Conservation (phyloP, 2,797 vertebrate genomes). For the Balearica regulorum region DNA sequence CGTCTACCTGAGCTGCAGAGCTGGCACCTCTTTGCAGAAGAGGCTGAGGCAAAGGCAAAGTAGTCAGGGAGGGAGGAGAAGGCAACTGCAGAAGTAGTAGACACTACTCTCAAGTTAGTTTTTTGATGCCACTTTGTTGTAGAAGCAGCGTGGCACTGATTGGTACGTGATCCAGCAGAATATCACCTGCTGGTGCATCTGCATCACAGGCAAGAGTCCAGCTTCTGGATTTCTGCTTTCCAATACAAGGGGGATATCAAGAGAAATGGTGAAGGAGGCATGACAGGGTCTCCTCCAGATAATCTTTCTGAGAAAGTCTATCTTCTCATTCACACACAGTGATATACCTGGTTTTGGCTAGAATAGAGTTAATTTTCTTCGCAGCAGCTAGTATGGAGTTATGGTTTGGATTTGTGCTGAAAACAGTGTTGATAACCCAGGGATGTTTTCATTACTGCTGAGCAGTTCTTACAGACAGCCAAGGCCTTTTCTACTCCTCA, state of each 20-base stretch:
- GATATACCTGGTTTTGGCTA: not conserved
- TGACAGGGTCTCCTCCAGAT: not conserved
- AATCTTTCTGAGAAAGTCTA: not conserved
- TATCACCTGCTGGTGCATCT: accelerated
- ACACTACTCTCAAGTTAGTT: not conserved
- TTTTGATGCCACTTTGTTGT: not conserved
- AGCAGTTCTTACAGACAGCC: too few relatives aligned
- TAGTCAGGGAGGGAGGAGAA: not conserved
- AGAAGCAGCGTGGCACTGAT: not conserved
- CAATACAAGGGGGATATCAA: not conserved
- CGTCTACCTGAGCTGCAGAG: not conserved
- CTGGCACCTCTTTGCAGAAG: not conserved
- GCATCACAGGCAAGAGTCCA: not conserved
- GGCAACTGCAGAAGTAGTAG: not conserved
- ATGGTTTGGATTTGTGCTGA: too few relatives aligned
- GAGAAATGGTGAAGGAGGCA: not conserved
- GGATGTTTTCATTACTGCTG: too few relatives aligned
- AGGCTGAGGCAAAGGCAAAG: not conserved
- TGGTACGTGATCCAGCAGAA: not conserved
- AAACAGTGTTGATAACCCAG: too few relatives aligned
- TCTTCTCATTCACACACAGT: not conserved
- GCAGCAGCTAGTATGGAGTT: too few relatives aligned
- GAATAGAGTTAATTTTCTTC: too few relatives aligned
- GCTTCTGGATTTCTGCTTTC: not conserved
- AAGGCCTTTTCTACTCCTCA: too few relatives aligned